Percentiles rank a stretch among this genome's conserved stretches.
Evolutionary conservation across 2,888 invertebrate genomes (phyloP).

Genomic region (Empis stercorea): DNA sequence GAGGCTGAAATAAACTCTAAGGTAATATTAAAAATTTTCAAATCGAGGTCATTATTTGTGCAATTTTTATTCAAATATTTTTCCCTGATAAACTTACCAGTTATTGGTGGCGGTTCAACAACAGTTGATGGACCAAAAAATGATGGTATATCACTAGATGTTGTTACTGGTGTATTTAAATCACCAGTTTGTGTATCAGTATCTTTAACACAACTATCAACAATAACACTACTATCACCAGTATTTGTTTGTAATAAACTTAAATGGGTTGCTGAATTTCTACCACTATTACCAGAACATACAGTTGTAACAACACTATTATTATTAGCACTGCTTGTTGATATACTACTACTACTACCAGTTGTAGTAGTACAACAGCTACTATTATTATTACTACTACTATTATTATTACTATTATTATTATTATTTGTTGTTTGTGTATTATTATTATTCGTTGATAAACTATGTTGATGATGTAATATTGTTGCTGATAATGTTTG

Average conservation of each 20-base stretch:
- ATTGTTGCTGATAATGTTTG: constrained; percentile 15
- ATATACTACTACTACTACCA: constrained; percentile 3
- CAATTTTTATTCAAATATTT: too few relatives aligned
- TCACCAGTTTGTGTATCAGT: constrained; percentile 53
- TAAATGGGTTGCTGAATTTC: constrained; percentile 32
- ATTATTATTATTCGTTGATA: constrained; percentile 9
- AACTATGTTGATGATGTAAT: constrained; percentile 5
- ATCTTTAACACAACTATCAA: constrained; percentile 12
- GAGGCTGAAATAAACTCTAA: too few relatives aligned
- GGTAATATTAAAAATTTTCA: too few relatives aligned
- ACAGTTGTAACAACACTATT: constrained; percentile 5
- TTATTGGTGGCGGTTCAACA: constrained; percentile 82
- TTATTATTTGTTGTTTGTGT: constrained; percentile 5
- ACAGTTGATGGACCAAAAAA: constrained; percentile 79
- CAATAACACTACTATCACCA: constrained; percentile 15
- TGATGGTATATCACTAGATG: constrained; percentile 78
- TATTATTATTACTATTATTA: constrained; percentile 6
- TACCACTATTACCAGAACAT: constrained; percentile 20
- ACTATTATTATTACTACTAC: constrained; percentile 1
- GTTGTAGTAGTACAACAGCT: neutral
- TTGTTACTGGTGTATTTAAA: constrained; percentile 90
- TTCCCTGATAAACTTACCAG: constrained; percentile 57
- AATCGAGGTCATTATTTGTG: too few relatives aligned
- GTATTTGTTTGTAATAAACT: constrained; percentile 23
- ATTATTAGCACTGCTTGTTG: constrained; percentile 6